Evolutionary conservation across 2,113 vertebrate species (phyloP).

Genomic region (Cololabis saira): DNA sequence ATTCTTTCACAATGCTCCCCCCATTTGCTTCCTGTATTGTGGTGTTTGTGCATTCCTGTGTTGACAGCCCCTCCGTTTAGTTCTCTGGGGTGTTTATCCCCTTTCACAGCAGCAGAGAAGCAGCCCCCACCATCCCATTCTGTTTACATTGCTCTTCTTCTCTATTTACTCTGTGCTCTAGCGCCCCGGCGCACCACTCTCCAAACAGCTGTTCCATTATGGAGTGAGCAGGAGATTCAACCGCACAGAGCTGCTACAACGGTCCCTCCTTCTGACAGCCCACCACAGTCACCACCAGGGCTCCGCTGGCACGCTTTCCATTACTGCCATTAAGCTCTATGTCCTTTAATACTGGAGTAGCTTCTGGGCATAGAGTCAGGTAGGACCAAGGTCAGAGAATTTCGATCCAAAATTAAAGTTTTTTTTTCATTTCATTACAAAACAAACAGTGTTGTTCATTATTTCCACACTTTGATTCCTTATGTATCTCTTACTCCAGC

Average conservation of each 20-base stretch:
- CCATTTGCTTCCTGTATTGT: constrained; percentile 31
- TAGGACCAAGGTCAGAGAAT: constrained; percentile 56
- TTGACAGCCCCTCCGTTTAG: constrained; percentile 56
- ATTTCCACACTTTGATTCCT: constrained; percentile 17
- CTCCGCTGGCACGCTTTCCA: constrained; percentile 55
- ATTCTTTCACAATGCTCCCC: constrained; percentile 10
- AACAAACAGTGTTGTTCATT: constrained; percentile 8
- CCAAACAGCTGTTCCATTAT: constrained; percentile 80
- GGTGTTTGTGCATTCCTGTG: constrained; percentile 69
- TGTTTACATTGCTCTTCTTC: constrained; percentile 79
- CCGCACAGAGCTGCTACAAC: constrained; percentile 57
- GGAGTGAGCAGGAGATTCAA: constrained; percentile 58
- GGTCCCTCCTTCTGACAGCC: constrained; percentile 54
- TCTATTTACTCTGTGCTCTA: constrained; percentile 79
- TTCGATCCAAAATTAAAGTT: constrained; percentile 55
- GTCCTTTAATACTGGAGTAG: constrained; percentile 44
- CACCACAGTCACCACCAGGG: constrained; percentile 40
- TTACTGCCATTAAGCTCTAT: constrained; percentile 60
- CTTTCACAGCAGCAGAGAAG: constrained; percentile 65
- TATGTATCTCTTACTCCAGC: constrained; percentile 6
- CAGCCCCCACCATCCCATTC: constrained; percentile 70
- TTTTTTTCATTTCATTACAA: constrained; percentile 25
- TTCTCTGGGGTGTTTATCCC: constrained; percentile 73
- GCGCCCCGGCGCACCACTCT: constrained; percentile 57
- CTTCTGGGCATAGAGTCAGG: constrained; percentile 54